A percentile compares a stretch with the other conserved stretches of the same genome.
These are phyloP conservation scores for Mungos mungo DNA, from an alignment of 2,113 vertebrate genomes.

Conservation along the genomic window DNA sequence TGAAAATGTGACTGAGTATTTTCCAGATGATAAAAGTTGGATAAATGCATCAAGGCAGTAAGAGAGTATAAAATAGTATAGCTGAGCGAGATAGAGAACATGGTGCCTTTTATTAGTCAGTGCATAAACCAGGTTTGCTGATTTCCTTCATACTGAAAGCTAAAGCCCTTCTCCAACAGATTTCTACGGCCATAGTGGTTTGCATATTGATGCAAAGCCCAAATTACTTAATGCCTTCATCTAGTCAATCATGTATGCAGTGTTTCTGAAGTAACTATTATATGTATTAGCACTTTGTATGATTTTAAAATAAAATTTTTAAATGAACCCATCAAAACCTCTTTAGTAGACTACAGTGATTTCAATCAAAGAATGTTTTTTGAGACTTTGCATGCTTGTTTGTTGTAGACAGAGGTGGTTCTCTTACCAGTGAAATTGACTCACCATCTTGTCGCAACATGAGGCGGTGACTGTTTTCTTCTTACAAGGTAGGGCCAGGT, in stretches of 20 bases:
- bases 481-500: background rate
- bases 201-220: conserved; percentile 60
- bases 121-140: background rate
- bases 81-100: background rate
- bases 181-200: conserved; percentile 40
- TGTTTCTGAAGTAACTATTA: conserved; percentile 70
- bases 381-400: background rate
- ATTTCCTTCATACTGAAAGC: background rate
- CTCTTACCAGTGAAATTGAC: background rate
- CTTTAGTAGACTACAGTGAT: conserved; percentile 31
- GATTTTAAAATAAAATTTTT: conserved; percentile 36
- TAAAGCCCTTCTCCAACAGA: conserved; percentile 14
- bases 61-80: background rate
- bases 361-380: background rate
- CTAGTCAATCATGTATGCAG: conserved; percentile 69
- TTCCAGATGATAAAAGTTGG: conserved; percentile 56
- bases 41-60: background rate
- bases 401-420: background rate
- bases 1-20: conserved; percentile 1
- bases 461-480: conserved; percentile 25
- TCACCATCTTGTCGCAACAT: background rate
- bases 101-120: background rate
- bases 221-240: conserved; percentile 63
- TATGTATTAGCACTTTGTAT: background rate
- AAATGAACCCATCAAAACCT: conserved; percentile 1